Percentiles rank a stretch among this genome's conserved stretches.
These are phyloP conservation scores for Lamprologus tigripictilis DNA, from an alignment of 2,113 vertebrate species.

Conservation along the genomic window DNA sequence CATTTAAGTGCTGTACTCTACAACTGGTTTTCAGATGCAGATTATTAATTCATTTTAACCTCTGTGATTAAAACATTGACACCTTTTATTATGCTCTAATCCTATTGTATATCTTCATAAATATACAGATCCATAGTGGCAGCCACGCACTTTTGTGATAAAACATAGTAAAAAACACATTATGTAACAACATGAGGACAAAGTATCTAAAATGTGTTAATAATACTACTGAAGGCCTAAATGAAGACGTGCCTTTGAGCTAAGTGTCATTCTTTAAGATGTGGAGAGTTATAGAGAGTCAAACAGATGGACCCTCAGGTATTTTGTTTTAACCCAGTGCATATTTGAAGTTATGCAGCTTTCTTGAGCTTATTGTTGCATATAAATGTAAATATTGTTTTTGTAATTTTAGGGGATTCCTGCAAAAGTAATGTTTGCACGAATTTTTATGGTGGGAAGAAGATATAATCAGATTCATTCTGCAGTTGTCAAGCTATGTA, in stretches of 20 bases:
- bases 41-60: background rate
- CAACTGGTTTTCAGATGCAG: rapidly evolving
- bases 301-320: rapidly evolving
- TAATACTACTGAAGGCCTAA: background rate
- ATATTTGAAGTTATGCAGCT: background rate
- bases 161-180: background rate
- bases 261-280: background rate
- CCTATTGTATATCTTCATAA: rapidly evolving
- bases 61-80: rapidly evolving
- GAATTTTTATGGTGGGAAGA: background rate
- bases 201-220: background rate
- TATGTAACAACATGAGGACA: background rate
- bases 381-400: background rate
- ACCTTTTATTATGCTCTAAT: background rate
- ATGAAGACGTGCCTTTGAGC: background rate
- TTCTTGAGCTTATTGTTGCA: background rate
- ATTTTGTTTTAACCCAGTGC: background rate
- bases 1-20: background rate
- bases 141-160: rapidly evolving
- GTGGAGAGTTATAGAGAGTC: background rate
- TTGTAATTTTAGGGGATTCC: background rate
- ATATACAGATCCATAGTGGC: background rate
- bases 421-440: background rate
- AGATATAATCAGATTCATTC: background rate
- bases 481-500: background rate